These are phyloP conservation scores for Bos javanicus DNA, from an alignment of 2,113 vertebrate species.

Conservation along the genomic window DNA sequence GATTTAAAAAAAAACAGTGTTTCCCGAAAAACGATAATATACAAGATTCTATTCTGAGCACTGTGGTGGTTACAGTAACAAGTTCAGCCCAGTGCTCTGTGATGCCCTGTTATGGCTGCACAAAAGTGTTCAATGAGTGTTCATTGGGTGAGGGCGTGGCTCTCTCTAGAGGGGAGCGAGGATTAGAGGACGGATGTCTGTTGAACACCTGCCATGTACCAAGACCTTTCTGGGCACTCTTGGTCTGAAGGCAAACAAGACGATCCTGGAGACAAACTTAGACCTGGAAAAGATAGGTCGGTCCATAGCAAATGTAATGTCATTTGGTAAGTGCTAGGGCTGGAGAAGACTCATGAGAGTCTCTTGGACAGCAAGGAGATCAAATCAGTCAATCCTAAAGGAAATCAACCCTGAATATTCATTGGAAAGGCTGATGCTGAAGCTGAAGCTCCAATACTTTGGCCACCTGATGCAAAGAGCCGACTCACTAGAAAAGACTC, in stretches of 20 bases:
- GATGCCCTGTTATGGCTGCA: fast-evolving
- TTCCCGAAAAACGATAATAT: not conserved
- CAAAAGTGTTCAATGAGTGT: not conserved
- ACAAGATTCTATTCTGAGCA: not conserved
- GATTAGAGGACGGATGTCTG: not conserved
- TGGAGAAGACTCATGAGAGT: not conserved
- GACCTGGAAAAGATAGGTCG: not conserved
- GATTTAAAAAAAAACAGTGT: not conserved
- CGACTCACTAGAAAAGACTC: not conserved
- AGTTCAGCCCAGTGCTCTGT: fast-evolving
- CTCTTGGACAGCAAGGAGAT: not conserved
- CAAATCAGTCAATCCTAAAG: not conserved
- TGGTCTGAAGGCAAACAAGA: not conserved
- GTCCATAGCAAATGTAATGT: not conserved
- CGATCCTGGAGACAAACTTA: not conserved
- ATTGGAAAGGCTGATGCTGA: not conserved
- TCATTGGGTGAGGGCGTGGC: not conserved
- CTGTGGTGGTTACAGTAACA: not conserved
- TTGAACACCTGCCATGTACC: not conserved
- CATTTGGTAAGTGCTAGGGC: not conserved
- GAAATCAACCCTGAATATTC: not conserved
- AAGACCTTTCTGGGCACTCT: not conserved
- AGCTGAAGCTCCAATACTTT: not conserved
- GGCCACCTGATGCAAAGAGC: not conserved
- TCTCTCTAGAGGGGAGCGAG: not conserved